Evolutionary conservation across 2,888 invertebrate species (phyloP), one percentile per base, ranked within the genome.

Genomic region (Pristionchus entomophagus): DNA sequence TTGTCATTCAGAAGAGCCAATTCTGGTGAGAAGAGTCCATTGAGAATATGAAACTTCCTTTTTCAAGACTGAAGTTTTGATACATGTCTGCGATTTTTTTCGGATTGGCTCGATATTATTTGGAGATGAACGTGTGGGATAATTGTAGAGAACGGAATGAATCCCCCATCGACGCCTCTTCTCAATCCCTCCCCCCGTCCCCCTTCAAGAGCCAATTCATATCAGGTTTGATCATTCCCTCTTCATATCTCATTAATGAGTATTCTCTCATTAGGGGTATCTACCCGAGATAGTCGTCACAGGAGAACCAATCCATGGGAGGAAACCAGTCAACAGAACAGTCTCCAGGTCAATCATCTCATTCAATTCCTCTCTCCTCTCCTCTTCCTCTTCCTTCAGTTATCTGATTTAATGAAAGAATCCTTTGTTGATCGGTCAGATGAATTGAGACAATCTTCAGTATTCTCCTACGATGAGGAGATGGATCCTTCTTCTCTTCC

Each of bases 201-300:
- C 19, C 29, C 82, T 38, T 82, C 82, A 14, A 51, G 56, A 41
- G 26, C 82, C 22, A 38, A 56, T 22, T 59, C 82, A 38, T 53
- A 82, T 38, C 82, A 78, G 29, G 73, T 73, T 8, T n/a, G 56
- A 56, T 22, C 22, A 73, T n/a, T 26, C 65, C 32, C 45, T 10
- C 45, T 45, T 10, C 45, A 45, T 10, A 45, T 45, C 14, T 6
- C 45, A 10, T 45, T 45, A 45, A 45, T 45, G 14, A 6, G n/a
- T n/a, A 73, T 41, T 56, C 19, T 56, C n/a, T 14, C n/a, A 29
- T 29, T n/a, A 85, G 56, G 85, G 83, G 14, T 83, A 73, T 35
- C 85, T 85, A 19, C 85, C 85, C 17, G 85, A 85, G 56, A 85
- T 85, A 19, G 85, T 85, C 17, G 85, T 85, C 26, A 85, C 85